Conservation (phyloP, 2,113 vertebrate species). For the Rhombomys opimus region DNA sequence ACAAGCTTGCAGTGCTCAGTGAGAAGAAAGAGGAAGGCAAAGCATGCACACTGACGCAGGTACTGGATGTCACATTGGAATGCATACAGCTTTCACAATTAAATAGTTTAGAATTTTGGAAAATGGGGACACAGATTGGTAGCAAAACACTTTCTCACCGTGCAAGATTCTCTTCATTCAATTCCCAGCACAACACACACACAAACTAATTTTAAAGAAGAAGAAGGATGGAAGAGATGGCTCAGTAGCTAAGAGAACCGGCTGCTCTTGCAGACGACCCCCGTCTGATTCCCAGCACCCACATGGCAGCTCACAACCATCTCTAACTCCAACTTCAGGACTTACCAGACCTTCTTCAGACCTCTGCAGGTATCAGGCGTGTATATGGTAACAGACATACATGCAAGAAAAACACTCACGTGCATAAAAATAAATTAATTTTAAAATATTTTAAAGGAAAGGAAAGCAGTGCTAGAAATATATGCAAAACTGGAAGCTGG, state of each 20-base stretch:
- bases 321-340: background rate
- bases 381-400: background rate
- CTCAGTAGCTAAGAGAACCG: background rate
- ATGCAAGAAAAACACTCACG: background rate
- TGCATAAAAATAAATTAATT: background rate
- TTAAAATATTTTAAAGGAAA: background rate
- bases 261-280: background rate
- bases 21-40: background rate
- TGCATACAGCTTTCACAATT: no score
- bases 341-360: background rate
- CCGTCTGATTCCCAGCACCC: background rate
- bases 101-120: background rate
- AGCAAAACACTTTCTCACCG: background rate
- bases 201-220: background rate
- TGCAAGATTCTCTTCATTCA: background rate
- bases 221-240: background rate
- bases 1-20: background rate
- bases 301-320: background rate
- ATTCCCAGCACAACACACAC: background rate
- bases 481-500: background rate
- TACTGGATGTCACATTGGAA: background rate
- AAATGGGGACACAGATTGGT: background rate
- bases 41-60: background rate
- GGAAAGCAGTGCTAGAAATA: background rate
- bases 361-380: background rate